Base-by-base conservation (phyloP, 2,113 vertebrate species). In the Antechinus flavipes region DNA sequence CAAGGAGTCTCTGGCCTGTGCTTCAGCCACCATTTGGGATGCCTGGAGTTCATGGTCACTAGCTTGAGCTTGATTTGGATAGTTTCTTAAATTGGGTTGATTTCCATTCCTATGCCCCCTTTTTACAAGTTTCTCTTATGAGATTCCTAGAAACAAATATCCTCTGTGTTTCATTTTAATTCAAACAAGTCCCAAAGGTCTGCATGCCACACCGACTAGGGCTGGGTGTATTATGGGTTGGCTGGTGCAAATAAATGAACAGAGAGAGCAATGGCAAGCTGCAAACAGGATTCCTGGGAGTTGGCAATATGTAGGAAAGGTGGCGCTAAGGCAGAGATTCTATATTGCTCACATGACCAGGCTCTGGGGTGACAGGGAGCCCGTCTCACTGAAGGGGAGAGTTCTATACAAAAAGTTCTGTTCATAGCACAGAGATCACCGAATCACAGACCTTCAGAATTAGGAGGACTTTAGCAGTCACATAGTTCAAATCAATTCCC, bases 101-200 rank as follows among this genome's bases (percentile, higher is more conserved):
- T 95, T 56, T 50, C 95, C 94, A 52, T 1, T 97, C 95, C 7
- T 26, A 94, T 91, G 89, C 84, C 26, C 53, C 49, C 0, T 94
- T 61, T 5, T 27, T 53, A 55, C 42, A 96, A 96, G 55, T 54
- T 12, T 94, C 6, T 0, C 1, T 91, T 68, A 54, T 91, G 56
- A 97, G 84, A 19, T 6, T 90, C 76, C 91, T 90, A 30, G 91
- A 76, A 96, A 90, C 93, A 93, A 94, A 90, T 76, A 93, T 91
- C 52, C 76, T 90, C 56, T 3, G 35, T 89, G 35, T 90, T 97
- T 93, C 27, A 58, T 97, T 98, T 96, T 95, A 93, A 97, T 97
- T 98, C 93, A 96, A 92, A 97, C 96, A 84, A 97, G 55, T 96
- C 94, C 92, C 53, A 61, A 93, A 96, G 7, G 55, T 84, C 30